Percentiles rank a stretch among this genome's conserved stretches.
Evolutionary conservation across 2,113 vertebrate species (phyloP).

Genomic region (Pachycephala philippinensis): DNA sequence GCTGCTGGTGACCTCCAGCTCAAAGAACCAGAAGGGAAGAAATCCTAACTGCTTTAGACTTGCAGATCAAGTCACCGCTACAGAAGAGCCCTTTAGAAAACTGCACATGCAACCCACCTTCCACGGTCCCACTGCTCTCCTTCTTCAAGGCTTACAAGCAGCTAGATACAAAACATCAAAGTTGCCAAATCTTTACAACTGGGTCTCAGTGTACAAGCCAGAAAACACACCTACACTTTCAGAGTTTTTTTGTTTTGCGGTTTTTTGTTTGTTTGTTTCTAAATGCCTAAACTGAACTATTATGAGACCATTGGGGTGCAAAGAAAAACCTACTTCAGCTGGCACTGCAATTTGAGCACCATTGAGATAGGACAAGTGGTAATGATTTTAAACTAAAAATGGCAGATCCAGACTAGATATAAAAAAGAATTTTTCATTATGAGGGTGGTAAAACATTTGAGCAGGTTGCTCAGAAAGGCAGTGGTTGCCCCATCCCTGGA

Average conservation of each 20-base stretch:
- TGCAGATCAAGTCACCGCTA: background rate
- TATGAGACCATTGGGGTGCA: background rate
- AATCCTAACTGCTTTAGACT: background rate
- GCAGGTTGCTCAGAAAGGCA: background rate
- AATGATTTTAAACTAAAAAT: background rate
- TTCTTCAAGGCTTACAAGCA: background rate
- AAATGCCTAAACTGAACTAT: background rate
- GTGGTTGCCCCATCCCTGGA: background rate
- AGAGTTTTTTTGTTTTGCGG: background rate
- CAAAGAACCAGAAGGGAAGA: background rate
- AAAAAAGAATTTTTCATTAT: background rate
- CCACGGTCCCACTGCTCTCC: background rate
- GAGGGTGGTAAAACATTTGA: background rate
- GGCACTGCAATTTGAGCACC: background rate
- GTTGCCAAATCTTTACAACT: background rate
- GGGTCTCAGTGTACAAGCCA: background rate
- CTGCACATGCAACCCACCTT: background rate
- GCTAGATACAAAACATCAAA: background rate
- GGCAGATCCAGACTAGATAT: background rate
- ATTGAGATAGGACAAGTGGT: accelerated
- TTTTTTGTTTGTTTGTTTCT: background rate
- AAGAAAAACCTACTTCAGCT: background rate
- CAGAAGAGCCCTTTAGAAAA: background rate
- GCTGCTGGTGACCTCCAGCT: background rate
- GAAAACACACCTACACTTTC: background rate